Conservation (phyloP, 2,888 invertebrate genomes). For the Charanyca ferruginea region DNA sequence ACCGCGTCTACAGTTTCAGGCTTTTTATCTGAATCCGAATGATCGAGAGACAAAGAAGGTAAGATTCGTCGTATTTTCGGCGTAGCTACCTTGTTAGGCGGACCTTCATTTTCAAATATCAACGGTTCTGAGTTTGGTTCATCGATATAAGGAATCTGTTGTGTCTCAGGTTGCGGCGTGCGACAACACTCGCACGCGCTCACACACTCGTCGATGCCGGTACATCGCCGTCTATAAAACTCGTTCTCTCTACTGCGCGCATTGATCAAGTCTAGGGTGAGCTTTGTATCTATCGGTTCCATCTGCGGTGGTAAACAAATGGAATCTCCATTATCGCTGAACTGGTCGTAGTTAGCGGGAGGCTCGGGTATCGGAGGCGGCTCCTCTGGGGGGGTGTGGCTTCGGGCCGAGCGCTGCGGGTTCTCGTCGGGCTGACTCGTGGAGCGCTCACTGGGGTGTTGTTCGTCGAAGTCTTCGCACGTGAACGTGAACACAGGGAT, state of each 20-base stretch:
- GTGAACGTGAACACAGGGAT: constrained; percentile 87
- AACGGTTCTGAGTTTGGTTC: constrained; percentile 86
- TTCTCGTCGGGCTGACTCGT: constrained; percentile 69
- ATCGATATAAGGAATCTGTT: constrained; percentile 87
- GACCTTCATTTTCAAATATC: constrained; percentile 84
- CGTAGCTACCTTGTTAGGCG: constrained; percentile 77
- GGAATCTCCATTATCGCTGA: constrained; percentile 79
- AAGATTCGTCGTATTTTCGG: constrained; percentile 86
- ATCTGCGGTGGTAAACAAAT: constrained; percentile 83
- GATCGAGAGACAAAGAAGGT: constrained; percentile 85
- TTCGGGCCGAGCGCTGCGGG: constrained; percentile 39
- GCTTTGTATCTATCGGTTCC: constrained; percentile 84
- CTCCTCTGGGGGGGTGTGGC: constrained; percentile 63
- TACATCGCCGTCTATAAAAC: constrained; percentile 79
- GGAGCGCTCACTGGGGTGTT: constrained; percentile 66
- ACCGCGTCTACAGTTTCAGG: constrained; percentile 83
- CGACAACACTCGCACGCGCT: constrained; percentile 88
- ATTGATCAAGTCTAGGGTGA: constrained; percentile 83
- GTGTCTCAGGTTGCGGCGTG: constrained; percentile 84
- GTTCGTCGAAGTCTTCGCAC: constrained; percentile 85
- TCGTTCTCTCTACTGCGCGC: constrained; percentile 71
- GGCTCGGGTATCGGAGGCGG: constrained; percentile 79
- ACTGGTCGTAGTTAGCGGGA: constrained; percentile 76
- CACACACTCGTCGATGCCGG: constrained; percentile 83
- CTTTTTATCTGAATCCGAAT: constrained; percentile 75